Evolutionary conservation across 2,888 invertebrate genomes (phyloP), one percentile per base, ranked within the genome.

Genomic region (Sphinx pinastri): DNA sequence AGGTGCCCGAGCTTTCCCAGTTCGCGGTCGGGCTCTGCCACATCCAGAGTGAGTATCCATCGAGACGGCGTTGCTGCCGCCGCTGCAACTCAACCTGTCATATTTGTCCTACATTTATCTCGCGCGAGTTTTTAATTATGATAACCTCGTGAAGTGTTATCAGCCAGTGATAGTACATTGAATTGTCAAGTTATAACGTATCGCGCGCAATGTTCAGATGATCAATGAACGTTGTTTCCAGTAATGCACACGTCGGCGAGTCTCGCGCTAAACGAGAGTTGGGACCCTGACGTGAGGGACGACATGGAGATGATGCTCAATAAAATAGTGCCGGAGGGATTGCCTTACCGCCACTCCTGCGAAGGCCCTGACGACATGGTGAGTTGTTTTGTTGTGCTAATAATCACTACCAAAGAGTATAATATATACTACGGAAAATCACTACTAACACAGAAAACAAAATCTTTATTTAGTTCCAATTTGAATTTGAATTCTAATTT

Each of bases 251-350:
- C 99, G 87, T 99, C 99, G 86, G 99, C 99, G 89, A 99, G 99
- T 95, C 96, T 99, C 91, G 98, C 98, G 81, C 95, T 99, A 90
- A 99, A 99, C 94, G 99, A 99, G 95, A 99, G 98, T 94, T 99
- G 99, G 99, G 99, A 99, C 95, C 98, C 98, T 77, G 98, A 98
- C 93, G 99, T 99, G 75, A 96, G 98, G 94, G 98, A 98, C 90
- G 99, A 99, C 91, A 99, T 99, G 98, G 99, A 99, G 95, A 99
- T 99, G 98, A 98, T 99, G 98, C 96, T 99, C 93, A 99, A 99
- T 94, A 98, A 98, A 96, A 98, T 99, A 94, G 98, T 99, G 94
- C 99, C 99, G 90, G 99, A 99, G 96, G 98, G 97, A 84, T 96
- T 98, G 94, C 97, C 97, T 84, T 99, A 99, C 93, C 96, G 98